Conservation (phyloP, 35 echinoderm and acorn worm genomes). For the Heliocidaris erythrogramma region DNA sequence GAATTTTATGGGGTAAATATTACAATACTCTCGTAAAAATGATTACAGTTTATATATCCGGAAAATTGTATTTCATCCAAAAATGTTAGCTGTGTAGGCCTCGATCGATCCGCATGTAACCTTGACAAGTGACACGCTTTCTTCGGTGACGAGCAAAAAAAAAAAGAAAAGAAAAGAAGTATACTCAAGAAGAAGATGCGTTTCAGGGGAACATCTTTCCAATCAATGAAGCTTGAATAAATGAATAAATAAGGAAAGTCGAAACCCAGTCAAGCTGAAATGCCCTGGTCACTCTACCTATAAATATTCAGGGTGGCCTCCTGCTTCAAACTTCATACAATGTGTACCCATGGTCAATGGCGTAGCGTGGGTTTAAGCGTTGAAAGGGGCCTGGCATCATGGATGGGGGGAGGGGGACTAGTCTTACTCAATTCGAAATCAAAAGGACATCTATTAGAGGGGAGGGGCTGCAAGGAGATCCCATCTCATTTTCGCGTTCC, state of each 20-base stretch:
- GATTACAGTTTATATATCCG: no score
- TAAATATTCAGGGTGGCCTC: background rate
- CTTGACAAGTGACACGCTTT: background rate
- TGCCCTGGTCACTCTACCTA: background rate
- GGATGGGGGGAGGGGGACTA: no score
- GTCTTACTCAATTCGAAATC: no score
- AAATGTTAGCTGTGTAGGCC: no score
- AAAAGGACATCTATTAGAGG: no score
- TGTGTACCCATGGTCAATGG: background rate
- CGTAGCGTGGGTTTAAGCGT: no score
- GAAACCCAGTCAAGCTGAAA: background rate
- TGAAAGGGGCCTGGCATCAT: no score
- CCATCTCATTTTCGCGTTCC: no score
- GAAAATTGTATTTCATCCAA: no score
- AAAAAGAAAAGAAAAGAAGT: background rate
- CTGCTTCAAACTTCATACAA: background rate
- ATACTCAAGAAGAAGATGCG: background rate
- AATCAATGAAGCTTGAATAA: background rate
- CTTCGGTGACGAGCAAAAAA: background rate
- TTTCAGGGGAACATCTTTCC: background rate
- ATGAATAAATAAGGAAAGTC: background rate
- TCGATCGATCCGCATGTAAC: background rate
- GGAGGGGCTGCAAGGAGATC: no score
- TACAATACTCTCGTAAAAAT: no score
- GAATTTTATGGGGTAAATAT: no score